These are phyloP conservation scores for Drosophila meridionalis DNA, from an alignment of 2,888 invertebrate species.

Conservation along the genomic window DNA sequence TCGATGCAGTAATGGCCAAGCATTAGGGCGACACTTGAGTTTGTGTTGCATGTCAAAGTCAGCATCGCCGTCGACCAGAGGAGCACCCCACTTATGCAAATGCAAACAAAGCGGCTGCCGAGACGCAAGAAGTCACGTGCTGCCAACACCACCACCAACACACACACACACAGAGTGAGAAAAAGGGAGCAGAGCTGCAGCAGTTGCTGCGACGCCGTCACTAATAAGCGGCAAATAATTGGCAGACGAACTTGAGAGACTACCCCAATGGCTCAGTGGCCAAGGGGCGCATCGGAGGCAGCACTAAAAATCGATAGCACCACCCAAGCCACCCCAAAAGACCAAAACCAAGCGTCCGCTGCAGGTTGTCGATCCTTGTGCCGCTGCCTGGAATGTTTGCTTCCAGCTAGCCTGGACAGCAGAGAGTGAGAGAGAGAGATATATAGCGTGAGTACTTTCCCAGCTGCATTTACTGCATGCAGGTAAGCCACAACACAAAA, in stretches of 20 bases:
- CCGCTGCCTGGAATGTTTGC: constrained; percentile 55
- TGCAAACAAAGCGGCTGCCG: constrained; percentile 66
- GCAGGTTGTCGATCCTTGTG: constrained; percentile 75
- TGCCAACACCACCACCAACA: constrained; percentile 53
- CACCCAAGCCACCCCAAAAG: constrained; percentile 55
- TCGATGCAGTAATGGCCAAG: constrained; percentile 69
- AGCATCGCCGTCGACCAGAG: constrained; percentile 27
- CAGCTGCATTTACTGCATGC: constrained; percentile 40
- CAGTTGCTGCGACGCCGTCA: constrained; percentile 40
- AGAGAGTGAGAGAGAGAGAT: not conserved
- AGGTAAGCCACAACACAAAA: constrained; percentile 41
- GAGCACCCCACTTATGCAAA: constrained; percentile 59
- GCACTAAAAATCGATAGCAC: constrained; percentile 76
- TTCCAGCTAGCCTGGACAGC: constrained; percentile 40
- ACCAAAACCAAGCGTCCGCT: constrained; percentile 27
- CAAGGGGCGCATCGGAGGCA: constrained; percentile 35
- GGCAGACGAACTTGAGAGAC: constrained; percentile 79
- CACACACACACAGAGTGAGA: constrained; percentile 4
- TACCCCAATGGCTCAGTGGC: constrained; percentile 69
- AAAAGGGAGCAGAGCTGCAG: constrained; percentile 19
- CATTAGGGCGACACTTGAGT: constrained; percentile 74
- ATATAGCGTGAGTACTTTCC: constrained; percentile 10
- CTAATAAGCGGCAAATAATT: constrained; percentile 80
- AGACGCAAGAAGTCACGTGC: constrained; percentile 77
- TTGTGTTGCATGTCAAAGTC: constrained; percentile 70